phyloP scores from a whole-genome alignment of 23 tunicate genomes.

The Ciona savignyi region DNA sequence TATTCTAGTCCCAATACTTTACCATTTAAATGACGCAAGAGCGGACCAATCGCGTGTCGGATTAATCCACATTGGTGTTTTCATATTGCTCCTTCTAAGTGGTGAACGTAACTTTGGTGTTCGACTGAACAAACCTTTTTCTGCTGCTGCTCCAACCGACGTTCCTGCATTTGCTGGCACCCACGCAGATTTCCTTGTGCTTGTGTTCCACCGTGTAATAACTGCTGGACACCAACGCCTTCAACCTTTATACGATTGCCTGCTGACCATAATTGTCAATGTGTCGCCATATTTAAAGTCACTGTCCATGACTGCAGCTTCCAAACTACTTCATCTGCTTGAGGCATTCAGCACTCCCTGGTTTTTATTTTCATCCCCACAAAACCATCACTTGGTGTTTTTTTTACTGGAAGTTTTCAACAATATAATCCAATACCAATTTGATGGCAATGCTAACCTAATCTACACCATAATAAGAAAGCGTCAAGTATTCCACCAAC shows the following conservation, averaged over 20 bases:
- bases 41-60: constrained; percentile 96
- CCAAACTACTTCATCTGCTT: constrained; percentile 86
- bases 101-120: constrained; percentile 99
- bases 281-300: constrained; percentile 94
- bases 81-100: constrained; percentile 81
- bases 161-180: constrained; percentile 98
- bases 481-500: constrained; percentile 90
- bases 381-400: constrained; percentile 98
- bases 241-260: constrained; percentile 94
- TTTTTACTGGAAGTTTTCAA: constrained; percentile 94
- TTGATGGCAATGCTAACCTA: constrained; percentile 89
- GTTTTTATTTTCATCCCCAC: constrained; percentile 91
- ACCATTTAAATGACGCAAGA: constrained; percentile 97
- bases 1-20: constrained; percentile 88
- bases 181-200: constrained; percentile 93
- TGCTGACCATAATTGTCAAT: constrained; percentile 94
- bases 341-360: constrained; percentile 98
- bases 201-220: constrained; percentile 93
- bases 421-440: constrained; percentile 95
- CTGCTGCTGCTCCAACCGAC: constrained; percentile 98
- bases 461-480: constrained; percentile 91
- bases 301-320: constrained; percentile 90
- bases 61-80: constrained; percentile 95
- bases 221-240: constrained; percentile 98
- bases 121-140: constrained; percentile 91